phyloP scores from a whole-genome alignment of 2,888 invertebrate species.

The Erebia aethiops region DNA sequence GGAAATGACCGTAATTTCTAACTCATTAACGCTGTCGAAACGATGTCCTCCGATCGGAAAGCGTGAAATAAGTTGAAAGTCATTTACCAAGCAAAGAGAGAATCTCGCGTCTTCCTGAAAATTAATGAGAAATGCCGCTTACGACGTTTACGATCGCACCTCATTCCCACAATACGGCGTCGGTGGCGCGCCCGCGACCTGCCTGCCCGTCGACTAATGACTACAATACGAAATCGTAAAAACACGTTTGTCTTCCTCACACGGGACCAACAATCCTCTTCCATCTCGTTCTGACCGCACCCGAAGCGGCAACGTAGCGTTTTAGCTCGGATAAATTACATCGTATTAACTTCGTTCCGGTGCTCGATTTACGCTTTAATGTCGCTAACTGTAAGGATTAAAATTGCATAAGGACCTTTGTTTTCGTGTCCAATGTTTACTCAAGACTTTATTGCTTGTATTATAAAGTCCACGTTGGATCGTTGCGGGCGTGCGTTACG shows the following conservation, averaged over 20 bases:
- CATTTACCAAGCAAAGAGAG: slow-evolving; percentile 62
- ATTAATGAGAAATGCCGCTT: slow-evolving; percentile 79
- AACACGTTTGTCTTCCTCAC: slow-evolving; percentile 64
- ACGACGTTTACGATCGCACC: slow-evolving; percentile 73
- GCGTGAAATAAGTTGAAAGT: slow-evolving; percentile 65
- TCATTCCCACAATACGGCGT: slow-evolving; percentile 69
- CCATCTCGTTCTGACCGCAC: slow-evolving; percentile 66
- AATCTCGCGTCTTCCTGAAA: slow-evolving; percentile 78
- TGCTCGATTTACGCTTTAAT: slow-evolving; percentile 80
- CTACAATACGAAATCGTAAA: slow-evolving; percentile 64
- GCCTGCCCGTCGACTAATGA: slow-evolving; percentile 69
- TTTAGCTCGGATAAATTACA: slow-evolving; percentile 81
- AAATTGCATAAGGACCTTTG: slow-evolving; percentile 71
- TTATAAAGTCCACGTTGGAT: slow-evolving; percentile 72
- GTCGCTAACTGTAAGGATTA: slow-evolving; percentile 73
- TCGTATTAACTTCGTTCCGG: slow-evolving; percentile 79
- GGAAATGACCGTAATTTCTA: slow-evolving; percentile 40
- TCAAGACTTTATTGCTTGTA: slow-evolving; percentile 66
- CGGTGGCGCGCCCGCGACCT: slow-evolving; percentile 65
- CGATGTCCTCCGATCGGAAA: slow-evolving; percentile 45
- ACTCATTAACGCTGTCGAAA: slow-evolving; percentile 42
- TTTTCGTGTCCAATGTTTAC: slow-evolving; percentile 62
- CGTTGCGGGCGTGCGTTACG: slow-evolving; percentile 61
- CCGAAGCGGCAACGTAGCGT: slow-evolving; percentile 77
- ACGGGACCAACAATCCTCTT: slow-evolving; percentile 38